A percentile compares a stretch with the other conserved stretches of the same genome.
Evolutionary conservation across 1,140 invertebrate genomes (phyloP).

Genomic region (Drosophila rhopaloa): DNA sequence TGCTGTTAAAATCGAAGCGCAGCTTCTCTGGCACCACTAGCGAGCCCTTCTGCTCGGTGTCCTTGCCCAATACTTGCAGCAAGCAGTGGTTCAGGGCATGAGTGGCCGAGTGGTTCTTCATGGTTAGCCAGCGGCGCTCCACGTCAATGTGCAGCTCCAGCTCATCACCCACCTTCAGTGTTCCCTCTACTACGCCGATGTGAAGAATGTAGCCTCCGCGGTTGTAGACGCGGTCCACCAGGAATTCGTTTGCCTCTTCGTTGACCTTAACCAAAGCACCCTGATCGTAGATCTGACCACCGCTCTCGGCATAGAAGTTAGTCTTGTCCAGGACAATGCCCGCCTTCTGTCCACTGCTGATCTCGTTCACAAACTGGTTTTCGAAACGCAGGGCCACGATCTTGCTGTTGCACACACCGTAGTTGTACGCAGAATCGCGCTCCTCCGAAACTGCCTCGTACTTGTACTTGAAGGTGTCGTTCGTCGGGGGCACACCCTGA

Average conservation of each 20-base stretch:
- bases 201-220: conserved; percentile 98
- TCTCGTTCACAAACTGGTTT: conserved; percentile 94
- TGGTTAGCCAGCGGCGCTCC: conserved; percentile 92
- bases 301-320: conserved; percentile 98
- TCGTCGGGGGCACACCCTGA: conserved; percentile 91
- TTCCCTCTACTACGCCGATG: conserved; percentile 94
- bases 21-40: conserved; percentile 98
- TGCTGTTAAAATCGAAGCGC: conserved; percentile 98
- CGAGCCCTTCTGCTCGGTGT: conserved; percentile 98
- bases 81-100: conserved; percentile 98
- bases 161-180: conserved; percentile 93
- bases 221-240: conserved; percentile 97
- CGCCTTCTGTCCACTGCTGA: conserved; percentile 94
- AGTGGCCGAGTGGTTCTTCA: conserved; percentile 99
- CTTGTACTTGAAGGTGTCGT: conserved; percentile 97
- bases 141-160: conserved; percentile 94
- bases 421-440: conserved; percentile 90
- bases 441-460: conserved; percentile 89
- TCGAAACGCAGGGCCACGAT: conserved; percentile 90
- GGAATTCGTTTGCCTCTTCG: conserved; percentile 95
- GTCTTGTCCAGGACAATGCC: conserved; percentile 97
- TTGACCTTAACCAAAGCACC: conserved; percentile 95
- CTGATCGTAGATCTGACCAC: conserved; percentile 99
- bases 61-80: conserved; percentile 93
- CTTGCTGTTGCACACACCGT: conserved; percentile 88